Percentiles rank a stretch among this genome's conserved stretches.
Conservation (phyloP, 2,797 vertebrate genomes). For the Eospalax fontanierii region DNA sequence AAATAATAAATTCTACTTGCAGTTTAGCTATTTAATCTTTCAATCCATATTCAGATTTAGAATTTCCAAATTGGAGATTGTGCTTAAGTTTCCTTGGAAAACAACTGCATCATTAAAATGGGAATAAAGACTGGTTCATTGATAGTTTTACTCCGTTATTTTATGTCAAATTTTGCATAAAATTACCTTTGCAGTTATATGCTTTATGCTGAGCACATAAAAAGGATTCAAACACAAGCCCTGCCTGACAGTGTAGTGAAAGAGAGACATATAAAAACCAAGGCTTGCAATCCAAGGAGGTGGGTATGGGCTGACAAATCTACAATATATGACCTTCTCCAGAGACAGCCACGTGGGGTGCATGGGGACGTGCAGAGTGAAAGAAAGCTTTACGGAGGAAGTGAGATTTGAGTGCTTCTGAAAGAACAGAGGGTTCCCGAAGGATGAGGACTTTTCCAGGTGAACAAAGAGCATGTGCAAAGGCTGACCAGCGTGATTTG, state of each 20-base stretch:
- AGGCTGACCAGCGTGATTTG: constrained; percentile 62
- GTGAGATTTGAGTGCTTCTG: constrained; percentile 14
- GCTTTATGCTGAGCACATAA: background rate
- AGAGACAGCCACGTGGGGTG: background rate
- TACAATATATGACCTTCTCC: background rate
- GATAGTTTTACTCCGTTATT: background rate
- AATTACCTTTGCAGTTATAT: background rate
- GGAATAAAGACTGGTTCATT: background rate
- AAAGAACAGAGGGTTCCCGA: constrained; percentile 49
- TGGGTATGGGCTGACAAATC: background rate
- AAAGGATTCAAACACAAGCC: background rate
- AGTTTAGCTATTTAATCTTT: constrained; percentile 35
- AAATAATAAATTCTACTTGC: background rate
- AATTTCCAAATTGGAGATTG: constrained; percentile 7
- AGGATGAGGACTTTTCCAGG: constrained; percentile 73
- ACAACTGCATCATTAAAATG: constrained; percentile 43
- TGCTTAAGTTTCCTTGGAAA: constrained; percentile 22
- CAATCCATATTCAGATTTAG: constrained; percentile 29
- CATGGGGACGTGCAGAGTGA: rapidly evolving
- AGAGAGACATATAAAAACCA: background rate
- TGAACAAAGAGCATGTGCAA: constrained; percentile 2
- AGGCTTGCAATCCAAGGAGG: background rate
- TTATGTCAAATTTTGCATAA: background rate
- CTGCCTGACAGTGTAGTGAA: background rate
- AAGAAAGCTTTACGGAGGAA: constrained; percentile 45